Percentiles rank a stretch among this genome's conserved stretches.
phyloP scores from a whole-genome alignment of 2,113 vertebrate genomes.

The Pyrgilauda ruficollis region DNA sequence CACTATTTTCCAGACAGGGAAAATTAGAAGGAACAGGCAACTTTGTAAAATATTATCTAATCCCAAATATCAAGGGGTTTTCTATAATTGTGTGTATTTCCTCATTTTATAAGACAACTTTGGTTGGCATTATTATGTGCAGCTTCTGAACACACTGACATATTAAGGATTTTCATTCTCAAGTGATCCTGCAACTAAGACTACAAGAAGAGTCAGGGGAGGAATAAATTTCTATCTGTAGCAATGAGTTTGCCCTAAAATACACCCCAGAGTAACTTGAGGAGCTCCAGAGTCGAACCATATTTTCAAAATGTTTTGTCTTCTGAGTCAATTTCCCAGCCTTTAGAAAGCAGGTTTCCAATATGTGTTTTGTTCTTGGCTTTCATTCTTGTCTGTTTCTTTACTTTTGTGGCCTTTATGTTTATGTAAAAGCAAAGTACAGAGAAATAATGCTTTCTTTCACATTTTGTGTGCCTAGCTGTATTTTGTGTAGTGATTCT shows the following conservation, averaged over 20 bases:
- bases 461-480: neutral
- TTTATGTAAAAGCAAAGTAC: neutral
- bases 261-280: neutral
- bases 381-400: neutral
- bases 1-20: neutral
- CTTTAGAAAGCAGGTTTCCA: neutral
- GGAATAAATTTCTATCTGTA: neutral
- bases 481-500: neutral
- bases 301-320: neutral
- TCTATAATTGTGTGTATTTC: neutral
- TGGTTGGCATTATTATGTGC: neutral
- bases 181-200: neutral
- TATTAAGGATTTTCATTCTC: neutral
- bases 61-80: fast-evolving
- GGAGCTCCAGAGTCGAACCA: neutral
- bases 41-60: neutral
- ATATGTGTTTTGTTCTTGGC: neutral
- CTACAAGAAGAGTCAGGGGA: neutral
- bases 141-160: neutral
- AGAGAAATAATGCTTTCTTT: neutral
- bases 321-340: neutral
- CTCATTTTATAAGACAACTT: neutral
- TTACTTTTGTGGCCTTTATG: neutral
- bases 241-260: neutral
- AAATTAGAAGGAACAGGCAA: neutral